These are phyloP conservation scores for Brenthis daphne DNA, from an alignment of 2,888 invertebrate species.

Conservation along the genomic window DNA sequence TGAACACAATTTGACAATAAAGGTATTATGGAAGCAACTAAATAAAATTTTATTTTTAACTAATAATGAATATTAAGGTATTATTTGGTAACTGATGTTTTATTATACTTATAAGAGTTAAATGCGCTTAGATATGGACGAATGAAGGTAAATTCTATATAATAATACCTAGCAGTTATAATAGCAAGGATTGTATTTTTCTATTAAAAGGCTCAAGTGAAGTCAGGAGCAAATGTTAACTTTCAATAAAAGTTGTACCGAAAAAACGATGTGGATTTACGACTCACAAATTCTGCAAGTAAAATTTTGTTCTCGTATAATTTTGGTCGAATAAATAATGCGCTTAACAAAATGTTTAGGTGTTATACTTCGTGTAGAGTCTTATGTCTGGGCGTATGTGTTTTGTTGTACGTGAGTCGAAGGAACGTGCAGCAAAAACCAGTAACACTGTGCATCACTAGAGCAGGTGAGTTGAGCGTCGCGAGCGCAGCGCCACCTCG, in stretches of 20 bases:
- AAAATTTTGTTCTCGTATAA: conserved; percentile 45
- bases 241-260: conserved; percentile 61
- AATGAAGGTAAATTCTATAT: no score
- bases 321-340: conserved; percentile 40
- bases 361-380: conserved; percentile 33
- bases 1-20: no score
- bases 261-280: conserved; percentile 61
- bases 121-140: no score
- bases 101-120: no score
- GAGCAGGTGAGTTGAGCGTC: conserved; percentile 41
- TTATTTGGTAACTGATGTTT: no score
- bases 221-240: neutral
- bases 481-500: conserved; percentile 53
- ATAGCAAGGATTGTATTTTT: no score
- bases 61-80: no score
- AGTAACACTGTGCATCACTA: conserved; percentile 53
- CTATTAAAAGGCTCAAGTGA: neutral
- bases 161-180: no score
- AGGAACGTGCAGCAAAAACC: conserved; percentile 42
- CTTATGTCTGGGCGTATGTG: conserved; percentile 13
- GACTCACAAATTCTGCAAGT: conserved; percentile 53
- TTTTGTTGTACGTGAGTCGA: conserved; percentile 18
- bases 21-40: no score
- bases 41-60: no score
- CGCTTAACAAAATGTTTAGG: conserved; percentile 39